These are phyloP conservation scores for Chironex yamaguchii DNA, from an alignment of 30 jellyfish, hydroid and myxozoan genomes.

Conservation along the genomic window DNA sequence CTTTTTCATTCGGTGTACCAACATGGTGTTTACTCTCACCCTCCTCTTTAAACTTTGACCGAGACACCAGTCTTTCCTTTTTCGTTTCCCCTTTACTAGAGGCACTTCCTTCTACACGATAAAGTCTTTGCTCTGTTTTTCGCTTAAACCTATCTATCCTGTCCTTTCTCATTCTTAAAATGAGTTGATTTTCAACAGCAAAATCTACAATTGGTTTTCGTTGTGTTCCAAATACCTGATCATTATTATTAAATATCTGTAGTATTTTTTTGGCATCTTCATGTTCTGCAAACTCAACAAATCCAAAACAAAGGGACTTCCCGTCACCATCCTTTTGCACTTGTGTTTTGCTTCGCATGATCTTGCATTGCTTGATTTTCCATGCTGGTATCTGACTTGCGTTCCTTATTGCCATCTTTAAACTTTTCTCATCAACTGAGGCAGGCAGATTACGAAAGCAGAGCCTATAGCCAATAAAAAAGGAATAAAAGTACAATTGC, in stretches of 20 bases:
- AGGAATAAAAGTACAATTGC: no score
- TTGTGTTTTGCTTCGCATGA: slow-evolving; percentile 92
- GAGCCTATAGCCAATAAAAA: slow-evolving; percentile 74
- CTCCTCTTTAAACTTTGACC: neutral
- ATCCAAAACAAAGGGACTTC: slow-evolving; percentile 92
- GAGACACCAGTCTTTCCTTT: neutral
- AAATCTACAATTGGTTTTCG: slow-evolving; percentile 94
- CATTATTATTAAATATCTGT: slow-evolving; percentile 82
- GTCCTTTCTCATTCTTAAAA: slow-evolving; percentile 76
- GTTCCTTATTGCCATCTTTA: slow-evolving; percentile 30
- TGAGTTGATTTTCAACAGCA: slow-evolving; percentile 86
- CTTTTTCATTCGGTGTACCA: neutral
- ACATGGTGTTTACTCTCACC: neutral
- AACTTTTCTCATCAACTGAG: slow-evolving; percentile 52
- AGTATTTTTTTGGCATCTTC: slow-evolving; percentile 80
- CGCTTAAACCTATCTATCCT: slow-evolving; percentile 75
- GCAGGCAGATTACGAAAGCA: slow-evolving; percentile 92
- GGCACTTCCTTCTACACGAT: neutral
- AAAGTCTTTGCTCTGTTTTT: no score
- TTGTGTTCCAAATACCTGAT: slow-evolving; percentile 78
- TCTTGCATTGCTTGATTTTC: slow-evolving; percentile 44
- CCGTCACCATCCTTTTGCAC: slow-evolving; percentile 74
- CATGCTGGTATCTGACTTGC: slow-evolving; percentile 31
- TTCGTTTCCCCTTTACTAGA: neutral
- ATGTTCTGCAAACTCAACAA: slow-evolving; percentile 80